These are phyloP conservation scores for Enteromius afrohamiltoni DNA, from an alignment of 2,797 vertebrate genomes.

Conservation along the genomic window DNA sequence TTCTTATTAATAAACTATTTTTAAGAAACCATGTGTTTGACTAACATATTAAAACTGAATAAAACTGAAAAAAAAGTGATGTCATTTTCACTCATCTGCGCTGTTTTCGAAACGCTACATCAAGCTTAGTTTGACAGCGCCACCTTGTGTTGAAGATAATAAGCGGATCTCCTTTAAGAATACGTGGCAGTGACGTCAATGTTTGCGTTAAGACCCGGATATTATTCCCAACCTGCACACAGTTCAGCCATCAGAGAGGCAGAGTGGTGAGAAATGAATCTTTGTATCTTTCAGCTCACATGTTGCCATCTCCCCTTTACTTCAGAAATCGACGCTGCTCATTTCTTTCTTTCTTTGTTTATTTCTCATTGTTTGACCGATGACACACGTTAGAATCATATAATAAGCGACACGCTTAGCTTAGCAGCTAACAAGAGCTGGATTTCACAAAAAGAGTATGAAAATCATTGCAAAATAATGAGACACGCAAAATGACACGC, in stretches of 20 bases:
- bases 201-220: constrained; percentile 59
- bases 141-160: neutral
- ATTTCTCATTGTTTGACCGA: neutral
- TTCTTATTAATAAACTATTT: neutral
- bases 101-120: neutral
- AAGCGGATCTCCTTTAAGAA: neutral
- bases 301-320: neutral
- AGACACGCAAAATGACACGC: neutral
- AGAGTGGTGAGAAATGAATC: constrained; percentile 34
- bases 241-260: constrained; percentile 27
- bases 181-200: constrained; percentile 73
- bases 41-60: neutral
- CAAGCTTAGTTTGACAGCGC: neutral
- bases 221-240: neutral
- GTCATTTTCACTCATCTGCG: too few species aligned
- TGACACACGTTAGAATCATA: neutral
- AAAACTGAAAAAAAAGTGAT: neutral
- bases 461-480: neutral
- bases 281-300: neutral
- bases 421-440: constrained; percentile 21
- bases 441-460: neutral
- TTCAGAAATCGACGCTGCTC: neutral
- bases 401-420: constrained; percentile 7
- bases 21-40: neutral
- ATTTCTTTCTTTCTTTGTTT: too few species aligned